Base-by-base conservation (phyloP, 2,113 vertebrate species). In the Oreochromis niloticus region DNA sequence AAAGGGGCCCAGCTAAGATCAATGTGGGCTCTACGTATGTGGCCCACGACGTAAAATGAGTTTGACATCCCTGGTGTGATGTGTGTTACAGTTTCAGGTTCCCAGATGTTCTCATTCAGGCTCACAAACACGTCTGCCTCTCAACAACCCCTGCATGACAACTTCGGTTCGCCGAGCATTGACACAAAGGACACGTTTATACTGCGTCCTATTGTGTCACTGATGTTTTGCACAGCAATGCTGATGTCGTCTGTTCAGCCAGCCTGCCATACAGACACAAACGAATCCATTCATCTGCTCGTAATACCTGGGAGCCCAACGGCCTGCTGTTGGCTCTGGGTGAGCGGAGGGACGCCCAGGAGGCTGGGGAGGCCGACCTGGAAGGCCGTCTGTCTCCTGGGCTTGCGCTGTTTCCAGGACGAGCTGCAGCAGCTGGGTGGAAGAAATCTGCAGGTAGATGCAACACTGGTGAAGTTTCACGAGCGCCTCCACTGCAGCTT, bases 321-420 rank as follows among this genome's bases (percentile, higher is more conserved):
- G 97, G 94, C 56, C 97, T 97, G 93, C 96, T 97, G 94, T 98
- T 97, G 90, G 97, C 96, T 17, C 95, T 96, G 0, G 98, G 97
- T 3, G 98, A 98, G 66, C 96, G 96, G 55, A 98, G 95, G 11
- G 98, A 97, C 1, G 97, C 97, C 98, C 98, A 99, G 6, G 98
- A 98, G 73, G 97, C 97, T 80, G 97, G 97, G 39, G 97, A 96
- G 41, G 96, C 95, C 19, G 97, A 95, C 95, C 97, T 96, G 61
- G 97, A 96, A 7, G 96, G 94, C 14, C 84, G 91, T 63, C 32
- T 93, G 14, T 93, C 79, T 56, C 93, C 80, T 0, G 94, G 86
- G 54, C 94, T 95, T n/a, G 93, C 91, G 2, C 86, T 88, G 46
- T 91, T 87, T 81, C 96, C 95, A 6, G 95, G 94, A 54, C 86